Base-by-base conservation (phyloP, 2,113 vertebrate species). In the Penelope pileata region DNA sequence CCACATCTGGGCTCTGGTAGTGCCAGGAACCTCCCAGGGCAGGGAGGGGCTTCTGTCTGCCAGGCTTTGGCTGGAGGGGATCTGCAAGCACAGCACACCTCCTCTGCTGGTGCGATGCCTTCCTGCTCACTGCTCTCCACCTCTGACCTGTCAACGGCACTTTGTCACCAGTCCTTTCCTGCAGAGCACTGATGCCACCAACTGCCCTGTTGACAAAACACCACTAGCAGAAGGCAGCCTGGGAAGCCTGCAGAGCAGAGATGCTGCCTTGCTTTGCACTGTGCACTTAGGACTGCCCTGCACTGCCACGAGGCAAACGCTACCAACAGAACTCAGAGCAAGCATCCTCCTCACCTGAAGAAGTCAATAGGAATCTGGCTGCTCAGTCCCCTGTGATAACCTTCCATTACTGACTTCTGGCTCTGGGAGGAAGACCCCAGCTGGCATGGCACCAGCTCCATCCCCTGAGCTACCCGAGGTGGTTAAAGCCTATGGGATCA, bases 61-160 rank as follows among this genome's bases (percentile, higher is more conserved):
- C 72, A 27, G 24, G 29, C 36, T 40, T 17, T 75, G 64, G 15
- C 77, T 66, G 14, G 48, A 70, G 58, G 32, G 54, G 32, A 6
- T 6, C 29, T 77, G 63, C 54, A 80, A 72, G 48, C 64, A 53
- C 12, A 67, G 63, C 69, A 14, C 14, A 21, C 22, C 93, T 60
- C 43, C 63, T 19, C 54, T 12, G 14, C 1, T 32, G 32, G 53
- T 2, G 0, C 2, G 23, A 4, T 5, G 6, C 66, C 87, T 70
- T 81, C 75, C 50, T 21, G 53, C 21, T 3, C n/a, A 6, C 0
- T 0, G 21, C 50, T 54, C 15, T 54, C 36, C 29, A 32, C 48
- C 36, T 53, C 69, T 42, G 29, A 26, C 16, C 12, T 26, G 21
- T 16, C 21, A 51, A 16, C 17, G 53, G 30, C 23, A 53, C 13